phyloP scores from a whole-genome alignment of 2,113 vertebrate species.

The Ceyx margarethae region DNA sequence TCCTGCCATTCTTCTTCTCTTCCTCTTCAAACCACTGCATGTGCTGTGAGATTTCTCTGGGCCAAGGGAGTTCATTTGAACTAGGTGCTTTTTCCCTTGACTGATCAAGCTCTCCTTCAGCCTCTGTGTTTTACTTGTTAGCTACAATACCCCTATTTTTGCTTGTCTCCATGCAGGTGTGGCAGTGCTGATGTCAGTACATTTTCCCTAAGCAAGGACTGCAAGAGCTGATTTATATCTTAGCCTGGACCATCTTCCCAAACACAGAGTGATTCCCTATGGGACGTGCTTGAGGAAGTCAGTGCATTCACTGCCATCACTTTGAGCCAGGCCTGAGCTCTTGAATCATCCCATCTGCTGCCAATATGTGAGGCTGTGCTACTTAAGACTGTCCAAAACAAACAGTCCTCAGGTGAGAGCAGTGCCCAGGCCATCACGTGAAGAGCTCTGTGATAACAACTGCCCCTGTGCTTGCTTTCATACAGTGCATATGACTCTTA shows the following conservation, averaged over 20 bases:
- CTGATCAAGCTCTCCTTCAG: not conserved
- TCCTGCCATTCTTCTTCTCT: not conserved
- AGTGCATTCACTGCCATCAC: not conserved
- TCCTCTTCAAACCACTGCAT: not conserved
- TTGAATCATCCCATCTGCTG: not conserved
- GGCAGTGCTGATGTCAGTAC: not conserved
- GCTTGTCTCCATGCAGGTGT: not conserved
- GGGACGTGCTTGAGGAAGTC: not conserved
- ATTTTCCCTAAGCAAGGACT: not conserved
- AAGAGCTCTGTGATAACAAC: slow-evolving; percentile 10
- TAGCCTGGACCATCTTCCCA: not conserved
- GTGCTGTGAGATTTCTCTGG: not conserved
- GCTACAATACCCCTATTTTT: not conserved
- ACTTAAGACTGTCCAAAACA: slow-evolving; percentile 9
- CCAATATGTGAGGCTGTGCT: not conserved
- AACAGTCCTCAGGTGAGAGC: not conserved
- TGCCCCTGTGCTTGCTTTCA: not conserved
- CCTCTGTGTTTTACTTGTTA: not conserved
- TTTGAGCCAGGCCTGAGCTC: not conserved
- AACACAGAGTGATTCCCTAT: not conserved
- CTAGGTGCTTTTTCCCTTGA: not conserved
- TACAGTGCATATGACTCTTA: not conserved
- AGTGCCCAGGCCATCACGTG: not conserved
- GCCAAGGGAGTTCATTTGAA: not conserved
- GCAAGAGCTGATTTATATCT: not conserved